phyloP scores from a whole-genome alignment of 2,797 vertebrate species.

The Notoglanidium macrostoma region DNA sequence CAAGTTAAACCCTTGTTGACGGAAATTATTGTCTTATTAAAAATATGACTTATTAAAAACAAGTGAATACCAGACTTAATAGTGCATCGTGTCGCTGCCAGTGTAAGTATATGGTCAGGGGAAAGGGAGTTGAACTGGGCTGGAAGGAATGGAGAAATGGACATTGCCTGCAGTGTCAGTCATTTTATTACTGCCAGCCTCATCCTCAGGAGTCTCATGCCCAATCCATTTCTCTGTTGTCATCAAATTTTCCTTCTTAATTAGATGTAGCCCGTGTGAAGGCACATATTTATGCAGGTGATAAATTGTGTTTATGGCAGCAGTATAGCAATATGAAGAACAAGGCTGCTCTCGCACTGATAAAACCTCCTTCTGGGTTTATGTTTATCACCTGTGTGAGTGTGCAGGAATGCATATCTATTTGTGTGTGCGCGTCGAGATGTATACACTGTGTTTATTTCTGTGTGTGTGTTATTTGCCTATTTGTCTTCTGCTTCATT shows the following conservation, averaged over 20 bases:
- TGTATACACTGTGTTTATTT: slow-evolving; percentile 28
- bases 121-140: not conserved
- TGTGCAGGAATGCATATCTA: slow-evolving; percentile 31
- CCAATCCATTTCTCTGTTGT: slow-evolving; percentile 58
- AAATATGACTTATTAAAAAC: too few species aligned
- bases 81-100: not conserved
- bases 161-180: not conserved
- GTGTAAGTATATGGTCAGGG: not conserved
- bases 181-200: not conserved
- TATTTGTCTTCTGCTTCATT: slow-evolving; percentile 16
- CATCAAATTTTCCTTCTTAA: slow-evolving; percentile 67
- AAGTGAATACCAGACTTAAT: not conserved
- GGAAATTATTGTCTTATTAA: not conserved
- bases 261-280: slow-evolving; percentile 59
- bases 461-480: not conserved
- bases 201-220: slow-evolving; percentile 4
- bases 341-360: slow-evolving; percentile 59
- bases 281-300: slow-evolving; percentile 59
- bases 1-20: not conserved
- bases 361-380: slow-evolving; percentile 12
- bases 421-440: not conserved
- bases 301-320: slow-evolving; percentile 69
- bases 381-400: slow-evolving; percentile 52
- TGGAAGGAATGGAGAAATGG: not conserved
- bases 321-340: too few species aligned